Conservation (phyloP, 2,888 invertebrate species). For the Agapostemon virescens region DNA sequence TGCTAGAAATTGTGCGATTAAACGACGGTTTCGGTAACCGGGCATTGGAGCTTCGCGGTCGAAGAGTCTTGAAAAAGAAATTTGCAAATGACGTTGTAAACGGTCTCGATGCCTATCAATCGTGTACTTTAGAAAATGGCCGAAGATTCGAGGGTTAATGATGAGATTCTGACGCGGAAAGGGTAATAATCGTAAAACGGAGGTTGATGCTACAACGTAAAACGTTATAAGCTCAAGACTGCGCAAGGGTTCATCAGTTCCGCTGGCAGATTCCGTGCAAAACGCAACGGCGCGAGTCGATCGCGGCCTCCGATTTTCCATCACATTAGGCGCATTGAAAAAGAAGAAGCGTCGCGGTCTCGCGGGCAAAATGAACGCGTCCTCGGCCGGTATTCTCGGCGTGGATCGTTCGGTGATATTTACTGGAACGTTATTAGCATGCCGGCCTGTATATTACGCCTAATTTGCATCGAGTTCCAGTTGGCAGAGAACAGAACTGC, state of each 20-base stretch:
- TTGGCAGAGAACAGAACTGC: conserved; percentile 50
- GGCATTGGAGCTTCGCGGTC: no score
- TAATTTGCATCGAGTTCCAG: conserved; percentile 62
- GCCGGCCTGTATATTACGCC: conserved; percentile 57
- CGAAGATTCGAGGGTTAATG: neutral
- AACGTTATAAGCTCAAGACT: neutral
- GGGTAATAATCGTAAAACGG: neutral
- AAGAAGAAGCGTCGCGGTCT: conserved; percentile 17
- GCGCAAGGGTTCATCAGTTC: neutral
- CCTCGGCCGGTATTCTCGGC: conserved; percentile 3
- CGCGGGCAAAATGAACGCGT: conserved; percentile 51
- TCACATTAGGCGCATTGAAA: conserved; percentile 12
- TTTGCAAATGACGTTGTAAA: neutral
- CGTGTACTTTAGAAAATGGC: neutral
- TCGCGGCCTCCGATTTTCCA: conserved; percentile 5
- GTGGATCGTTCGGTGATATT: conserved; percentile 53
- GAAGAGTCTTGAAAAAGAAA: no score
- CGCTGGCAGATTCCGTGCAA: neutral
- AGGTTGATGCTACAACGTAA: neutral
- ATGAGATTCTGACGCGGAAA: neutral
- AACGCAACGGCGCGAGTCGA: neutral
- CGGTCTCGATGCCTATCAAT: neutral
- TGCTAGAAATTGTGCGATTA: no score
- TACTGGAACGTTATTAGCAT: conserved; percentile 63
- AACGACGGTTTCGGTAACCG: no score